Evolutionary conservation across 2,888 invertebrate species (phyloP).

Genomic region (Stenchaetothrips biformis): DNA sequence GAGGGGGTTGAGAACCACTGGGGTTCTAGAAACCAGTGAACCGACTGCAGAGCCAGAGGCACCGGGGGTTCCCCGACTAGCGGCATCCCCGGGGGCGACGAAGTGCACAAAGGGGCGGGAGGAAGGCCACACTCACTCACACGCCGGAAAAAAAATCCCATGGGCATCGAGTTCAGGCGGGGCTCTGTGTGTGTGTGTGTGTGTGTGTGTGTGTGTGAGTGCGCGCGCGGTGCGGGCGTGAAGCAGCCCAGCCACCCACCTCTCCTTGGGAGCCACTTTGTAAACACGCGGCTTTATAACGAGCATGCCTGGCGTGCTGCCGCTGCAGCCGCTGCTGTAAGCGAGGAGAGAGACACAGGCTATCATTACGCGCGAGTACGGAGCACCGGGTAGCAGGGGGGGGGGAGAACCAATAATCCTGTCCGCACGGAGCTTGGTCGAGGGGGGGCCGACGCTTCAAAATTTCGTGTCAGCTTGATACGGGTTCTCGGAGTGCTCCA

Average conservation of each 20-base stretch:
- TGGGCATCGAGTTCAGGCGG: not conserved
- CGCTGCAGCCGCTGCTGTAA: too few relatives aligned
- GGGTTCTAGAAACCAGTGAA: too few relatives aligned
- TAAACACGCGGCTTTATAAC: slow-evolving; percentile 5
- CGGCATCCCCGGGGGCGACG: not conserved
- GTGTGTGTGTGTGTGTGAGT: not conserved
- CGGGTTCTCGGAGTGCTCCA: too few relatives aligned
- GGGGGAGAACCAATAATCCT: too few relatives aligned
- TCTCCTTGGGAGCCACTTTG: slow-evolving; percentile 6
- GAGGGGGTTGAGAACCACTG: too few relatives aligned
- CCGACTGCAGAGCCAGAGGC: too few relatives aligned
- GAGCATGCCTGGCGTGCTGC: not conserved
- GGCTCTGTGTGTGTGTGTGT: not conserved
- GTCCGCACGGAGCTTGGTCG: too few relatives aligned
- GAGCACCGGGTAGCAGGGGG: too few relatives aligned
- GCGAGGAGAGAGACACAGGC: too few relatives aligned
- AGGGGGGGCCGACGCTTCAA: too few relatives aligned
- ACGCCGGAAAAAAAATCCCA: not conserved
- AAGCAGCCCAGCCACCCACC: not conserved
- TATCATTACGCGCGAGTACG: too few relatives aligned
- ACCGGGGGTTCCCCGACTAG: not conserved
- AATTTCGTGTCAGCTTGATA: too few relatives aligned
- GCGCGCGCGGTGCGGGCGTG: not conserved
- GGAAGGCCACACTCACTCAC: not conserved
- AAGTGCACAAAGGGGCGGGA: not conserved